Conservation (phyloP, 2,113 vertebrate species). For the Mastomys coucha region DNA sequence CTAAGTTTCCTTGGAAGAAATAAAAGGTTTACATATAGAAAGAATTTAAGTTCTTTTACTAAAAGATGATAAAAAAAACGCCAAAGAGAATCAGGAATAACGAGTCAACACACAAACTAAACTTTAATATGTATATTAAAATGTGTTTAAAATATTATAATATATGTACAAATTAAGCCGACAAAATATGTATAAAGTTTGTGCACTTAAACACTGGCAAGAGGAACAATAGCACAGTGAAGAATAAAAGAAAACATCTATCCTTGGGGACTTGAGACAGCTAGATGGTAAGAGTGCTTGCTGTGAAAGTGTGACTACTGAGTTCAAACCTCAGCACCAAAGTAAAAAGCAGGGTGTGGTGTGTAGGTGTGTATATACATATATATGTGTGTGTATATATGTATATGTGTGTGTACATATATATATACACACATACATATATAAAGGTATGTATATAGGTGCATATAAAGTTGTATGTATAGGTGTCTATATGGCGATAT, state of each 20-base stretch:
- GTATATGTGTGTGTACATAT: too few relatives aligned
- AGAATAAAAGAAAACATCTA: background rate
- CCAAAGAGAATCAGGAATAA: background rate
- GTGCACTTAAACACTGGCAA: background rate
- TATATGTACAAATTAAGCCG: background rate
- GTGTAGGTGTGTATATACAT: background rate
- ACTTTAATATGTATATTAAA: background rate
- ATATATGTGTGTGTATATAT: background rate
- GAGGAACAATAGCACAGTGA: background rate
- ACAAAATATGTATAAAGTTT: background rate
- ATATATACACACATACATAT: too few relatives aligned
- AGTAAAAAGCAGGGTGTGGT: background rate
- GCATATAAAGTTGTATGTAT: too few relatives aligned
- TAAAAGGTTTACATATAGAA: background rate
- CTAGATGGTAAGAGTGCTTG: background rate
- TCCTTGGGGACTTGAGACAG: background rate
- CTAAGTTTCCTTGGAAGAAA: background rate
- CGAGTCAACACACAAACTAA: background rate
- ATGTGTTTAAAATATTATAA: background rate
- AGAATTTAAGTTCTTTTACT: background rate
- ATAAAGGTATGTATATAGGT: too few relatives aligned
- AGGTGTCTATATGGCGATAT: too few relatives aligned
- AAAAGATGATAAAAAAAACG: background rate
- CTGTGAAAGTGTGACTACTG: background rate
- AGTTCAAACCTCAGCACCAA: background rate